Evolutionary conservation across 2,888 invertebrate genomes (phyloP), one percentile per base, ranked within the genome.

Genomic region (Synanthedon formicaeformis): DNA sequence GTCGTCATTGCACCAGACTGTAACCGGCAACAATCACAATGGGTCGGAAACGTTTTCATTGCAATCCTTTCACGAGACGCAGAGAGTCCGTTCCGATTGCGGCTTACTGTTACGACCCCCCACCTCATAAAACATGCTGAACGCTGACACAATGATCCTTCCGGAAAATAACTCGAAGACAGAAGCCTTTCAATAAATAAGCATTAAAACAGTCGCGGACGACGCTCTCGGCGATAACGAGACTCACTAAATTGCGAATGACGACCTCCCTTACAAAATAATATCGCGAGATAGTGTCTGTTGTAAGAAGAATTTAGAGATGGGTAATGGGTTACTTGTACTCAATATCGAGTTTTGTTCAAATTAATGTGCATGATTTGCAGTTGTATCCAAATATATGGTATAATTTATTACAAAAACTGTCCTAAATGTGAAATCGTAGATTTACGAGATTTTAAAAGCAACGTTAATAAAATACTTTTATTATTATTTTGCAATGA

Each of bases 111-210:
- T 62, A 61, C 61, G 64, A 63, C 60, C 60, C 56, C 52, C 55
- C 53, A 59, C 61, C 62, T 58, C 69, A 75, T 84, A 84, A 83
- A 83, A 64, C 69, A 76, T 57, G 59, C 60, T 63, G 58, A 56
- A 62, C 69, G 76, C 70, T 66, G 83, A 83, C 85, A 80, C 71
- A 64, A 63, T 79, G 83, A 85, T 83, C 84, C 80, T 68, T 57
- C 60, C 60, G 57, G 67, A 61, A 67, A 73, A 75, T 82, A 81
- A 78, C 77, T 81, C 63, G 65, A 70, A 74, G 78, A 75, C 72
- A 69, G 64, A 66, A 70, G 67, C 73, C 74, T 79, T 77, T 78
- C 83, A 73, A 84, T 86, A 86, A 86, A 86, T 86, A 86, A 83
- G 82, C 82, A 83, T 86, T 86, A 81, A 78, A 79, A 75, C 69